Percentiles rank a stretch among this genome's conserved stretches.
These are phyloP conservation scores for Acromyrmex echinatior DNA, from an alignment of 1,140 invertebrate species.

Conservation along the genomic window DNA sequence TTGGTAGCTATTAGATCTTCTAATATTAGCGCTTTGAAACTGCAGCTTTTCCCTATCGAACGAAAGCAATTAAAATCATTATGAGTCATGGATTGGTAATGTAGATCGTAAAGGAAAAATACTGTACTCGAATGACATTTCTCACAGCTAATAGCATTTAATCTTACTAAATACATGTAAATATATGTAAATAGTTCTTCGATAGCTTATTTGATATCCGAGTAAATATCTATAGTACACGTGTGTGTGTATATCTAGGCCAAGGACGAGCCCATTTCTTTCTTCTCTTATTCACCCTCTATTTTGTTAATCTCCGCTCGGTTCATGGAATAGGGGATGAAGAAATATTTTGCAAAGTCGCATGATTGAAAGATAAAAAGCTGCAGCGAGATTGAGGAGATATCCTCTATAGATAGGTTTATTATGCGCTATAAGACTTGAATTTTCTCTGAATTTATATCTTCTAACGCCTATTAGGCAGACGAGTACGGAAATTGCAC, in stretches of 20 bases:
- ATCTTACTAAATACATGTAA: conserved; percentile 3
- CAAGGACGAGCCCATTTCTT: conserved; percentile 58
- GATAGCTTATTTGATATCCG: conserved; percentile 16
- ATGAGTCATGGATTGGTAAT: not conserved
- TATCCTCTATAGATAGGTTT: not conserved
- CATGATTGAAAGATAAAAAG: conserved; percentile 28
- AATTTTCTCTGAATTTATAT: conserved; percentile 29
- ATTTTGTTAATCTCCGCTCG: conserved; percentile 52
- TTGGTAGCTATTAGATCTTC: not conserved
- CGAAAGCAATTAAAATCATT: not conserved
- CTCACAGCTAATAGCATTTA: conserved; percentile 16
- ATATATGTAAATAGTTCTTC: not conserved
- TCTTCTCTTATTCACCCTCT: not conserved
- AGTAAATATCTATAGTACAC: not conserved
- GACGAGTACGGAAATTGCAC: conserved; percentile 10
- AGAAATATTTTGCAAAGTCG: conserved; percentile 6
- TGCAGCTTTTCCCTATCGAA: not conserved
- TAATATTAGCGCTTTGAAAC: not conserved
- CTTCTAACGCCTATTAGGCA: not conserved
- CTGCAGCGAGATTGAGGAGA: not conserved
- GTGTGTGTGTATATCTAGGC: conserved; percentile 38
- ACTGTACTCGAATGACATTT: not conserved
- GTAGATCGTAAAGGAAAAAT: not conserved
- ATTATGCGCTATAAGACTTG: not conserved
- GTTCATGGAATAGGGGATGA: conserved; percentile 20